phyloP scores from a whole-genome alignment of 2,797 vertebrate genomes.

The Trematomus bernacchii region DNA sequence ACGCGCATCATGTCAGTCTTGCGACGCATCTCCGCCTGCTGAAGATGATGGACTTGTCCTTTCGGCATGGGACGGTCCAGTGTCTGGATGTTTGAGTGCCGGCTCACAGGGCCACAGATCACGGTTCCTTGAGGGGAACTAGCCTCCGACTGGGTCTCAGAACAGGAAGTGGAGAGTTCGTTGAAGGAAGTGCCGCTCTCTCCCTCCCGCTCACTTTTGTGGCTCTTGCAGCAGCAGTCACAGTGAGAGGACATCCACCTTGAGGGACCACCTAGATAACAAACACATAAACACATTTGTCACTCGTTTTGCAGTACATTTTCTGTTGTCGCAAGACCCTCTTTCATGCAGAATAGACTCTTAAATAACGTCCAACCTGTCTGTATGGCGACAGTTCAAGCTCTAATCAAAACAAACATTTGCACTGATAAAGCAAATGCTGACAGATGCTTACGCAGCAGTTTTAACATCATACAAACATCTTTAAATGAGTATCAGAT shows the following conservation, averaged over 20 bases:
- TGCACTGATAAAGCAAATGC: conserved; percentile 54
- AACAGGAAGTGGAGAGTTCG: conserved; percentile 98
- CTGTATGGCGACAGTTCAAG: conserved; percentile 46
- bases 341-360: conserved; percentile 13
- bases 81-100: conserved; percentile 93
- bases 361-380: conserved; percentile 18
- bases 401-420: conserved; percentile 58
- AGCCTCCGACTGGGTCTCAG: conserved; percentile 97
- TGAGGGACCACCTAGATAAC: conserved; percentile 91
- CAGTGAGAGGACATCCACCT: conserved; percentile 95
- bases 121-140: conserved; percentile 97
- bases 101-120: conserved; percentile 91
- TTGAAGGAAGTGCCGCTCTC: conserved; percentile 98
- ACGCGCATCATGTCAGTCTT: conserved; percentile 96
- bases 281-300: conserved; percentile 30
- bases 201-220: conserved; percentile 94
- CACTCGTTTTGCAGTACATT: conserved; percentile 28
- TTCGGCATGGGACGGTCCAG: conserved; percentile 93
- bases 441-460: conserved; percentile 58
- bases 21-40: conserved; percentile 92
- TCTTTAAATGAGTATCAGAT: conserved; percentile 49
- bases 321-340: not conserved
- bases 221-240: conserved; percentile 97
- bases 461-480: conserved; percentile 57
- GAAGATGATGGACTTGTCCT: conserved; percentile 89